These are phyloP conservation scores for Corynorhinus townsendii DNA, from an alignment of 2,113 vertebrate genomes.

Conservation along the genomic window DNA sequence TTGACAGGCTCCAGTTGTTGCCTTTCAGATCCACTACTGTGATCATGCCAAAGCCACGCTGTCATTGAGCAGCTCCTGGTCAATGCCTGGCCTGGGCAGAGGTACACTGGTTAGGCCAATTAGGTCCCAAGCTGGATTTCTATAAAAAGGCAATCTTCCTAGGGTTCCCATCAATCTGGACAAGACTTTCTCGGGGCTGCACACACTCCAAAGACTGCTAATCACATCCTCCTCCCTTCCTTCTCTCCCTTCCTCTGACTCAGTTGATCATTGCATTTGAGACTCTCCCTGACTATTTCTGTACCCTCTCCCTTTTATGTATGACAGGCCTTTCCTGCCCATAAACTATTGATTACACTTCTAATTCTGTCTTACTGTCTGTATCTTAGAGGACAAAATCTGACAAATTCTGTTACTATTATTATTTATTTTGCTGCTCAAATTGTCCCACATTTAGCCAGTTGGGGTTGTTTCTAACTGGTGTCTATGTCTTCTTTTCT, in stretches of 20 bases:
- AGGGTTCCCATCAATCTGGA: not conserved
- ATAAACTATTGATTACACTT: no score
- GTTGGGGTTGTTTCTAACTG: no score
- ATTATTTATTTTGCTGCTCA: no score
- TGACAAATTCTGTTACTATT: no score
- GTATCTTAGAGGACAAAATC: no score
- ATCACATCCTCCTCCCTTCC: no score
- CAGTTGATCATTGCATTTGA: not conserved
- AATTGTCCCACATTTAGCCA: no score
- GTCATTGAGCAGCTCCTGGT: not conserved
- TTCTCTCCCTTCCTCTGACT: not conserved
- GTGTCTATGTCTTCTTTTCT: no score
- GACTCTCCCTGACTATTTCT: not conserved
- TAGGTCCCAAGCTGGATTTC: no score
- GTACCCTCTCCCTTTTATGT: not conserved
- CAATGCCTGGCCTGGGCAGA: not conserved
- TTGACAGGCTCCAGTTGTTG: not conserved
- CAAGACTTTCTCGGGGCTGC: not conserved
- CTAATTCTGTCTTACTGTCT: no score
- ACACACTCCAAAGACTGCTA: not conserved
- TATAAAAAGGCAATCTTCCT: not conserved
- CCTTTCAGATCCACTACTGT: not conserved
- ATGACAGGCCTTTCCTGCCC: no score
- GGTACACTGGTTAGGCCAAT: not conserved
- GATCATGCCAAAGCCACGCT: not conserved